Conservation (phyloP, 2,113 vertebrate genomes). For the Psophia crepitans region DNA sequence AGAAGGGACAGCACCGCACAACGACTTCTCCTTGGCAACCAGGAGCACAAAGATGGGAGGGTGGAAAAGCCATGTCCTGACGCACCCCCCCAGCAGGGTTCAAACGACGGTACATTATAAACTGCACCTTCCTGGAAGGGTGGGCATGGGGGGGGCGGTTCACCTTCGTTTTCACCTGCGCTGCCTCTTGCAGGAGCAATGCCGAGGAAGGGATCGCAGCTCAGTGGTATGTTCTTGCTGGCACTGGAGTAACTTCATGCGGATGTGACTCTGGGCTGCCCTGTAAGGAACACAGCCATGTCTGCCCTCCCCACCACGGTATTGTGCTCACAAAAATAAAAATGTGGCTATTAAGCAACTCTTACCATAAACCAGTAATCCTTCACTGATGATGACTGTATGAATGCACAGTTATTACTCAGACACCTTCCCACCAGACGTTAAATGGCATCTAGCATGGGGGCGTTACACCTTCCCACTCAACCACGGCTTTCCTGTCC, state of each 20-base stretch:
- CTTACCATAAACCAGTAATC: neutral
- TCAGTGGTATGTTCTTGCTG: neutral
- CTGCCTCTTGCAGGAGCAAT: neutral
- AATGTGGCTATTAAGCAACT: neutral
- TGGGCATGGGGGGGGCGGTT: neutral
- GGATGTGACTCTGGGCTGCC: neutral
- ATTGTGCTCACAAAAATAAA: neutral
- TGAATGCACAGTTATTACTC: neutral
- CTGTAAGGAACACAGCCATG: neutral
- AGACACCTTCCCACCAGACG: neutral
- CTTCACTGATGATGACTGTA: neutral
- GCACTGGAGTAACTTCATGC: neutral
- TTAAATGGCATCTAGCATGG: neutral
- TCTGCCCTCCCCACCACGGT: neutral
- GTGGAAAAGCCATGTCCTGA: neutral
- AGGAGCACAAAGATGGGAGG: neutral
- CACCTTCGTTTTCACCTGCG: neutral
- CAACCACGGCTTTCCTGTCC: neutral
- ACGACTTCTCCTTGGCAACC: neutral
- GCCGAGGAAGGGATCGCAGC: neutral
- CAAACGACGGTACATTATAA: neutral
- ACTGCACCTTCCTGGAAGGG: neutral
- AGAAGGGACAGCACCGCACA: fast-evolving
- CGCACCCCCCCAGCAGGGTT: neutral
- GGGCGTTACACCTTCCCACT: neutral